These are phyloP conservation scores for Atherix ibis DNA, from an alignment of 2,888 invertebrate species.

Conservation along the genomic window DNA sequence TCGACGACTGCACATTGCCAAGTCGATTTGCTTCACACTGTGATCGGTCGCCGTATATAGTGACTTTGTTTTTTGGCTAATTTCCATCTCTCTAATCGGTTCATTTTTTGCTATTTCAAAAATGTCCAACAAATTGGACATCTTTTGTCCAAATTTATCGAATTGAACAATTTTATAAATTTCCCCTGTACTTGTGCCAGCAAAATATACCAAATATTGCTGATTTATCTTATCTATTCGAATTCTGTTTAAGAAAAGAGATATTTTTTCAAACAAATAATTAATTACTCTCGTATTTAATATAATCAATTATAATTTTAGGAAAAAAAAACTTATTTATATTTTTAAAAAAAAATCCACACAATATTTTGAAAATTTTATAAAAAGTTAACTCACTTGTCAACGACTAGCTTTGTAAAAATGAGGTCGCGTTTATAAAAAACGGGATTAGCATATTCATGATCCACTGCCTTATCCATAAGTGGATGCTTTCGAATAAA, in stretches of 20 bases:
- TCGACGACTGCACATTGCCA: slow-evolving; percentile 76
- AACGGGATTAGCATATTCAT: slow-evolving; percentile 83
- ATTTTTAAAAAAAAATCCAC: no score
- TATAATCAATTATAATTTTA: background rate
- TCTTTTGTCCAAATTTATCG: slow-evolving; percentile 62
- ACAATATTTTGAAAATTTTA: no score
- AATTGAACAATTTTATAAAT: slow-evolving; percentile 92
- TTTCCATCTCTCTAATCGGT: slow-evolving; percentile 74
- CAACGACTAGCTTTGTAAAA: slow-evolving; percentile 82
- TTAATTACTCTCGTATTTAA: background rate
- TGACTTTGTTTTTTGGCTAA: slow-evolving; percentile 74
- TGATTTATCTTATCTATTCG: slow-evolving; percentile 33
- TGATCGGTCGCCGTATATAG: slow-evolving; percentile 81
- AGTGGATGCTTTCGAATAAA: slow-evolving; percentile 94
- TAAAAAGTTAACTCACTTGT: slow-evolving; percentile 38
- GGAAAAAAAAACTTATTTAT: no score
- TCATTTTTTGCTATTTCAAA: slow-evolving; percentile 83
- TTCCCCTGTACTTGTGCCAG: slow-evolving; percentile 71
- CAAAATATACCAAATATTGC: slow-evolving; percentile 81
- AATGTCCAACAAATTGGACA: slow-evolving; percentile 75
- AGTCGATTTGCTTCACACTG: slow-evolving; percentile 73
- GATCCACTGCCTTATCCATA: slow-evolving; percentile 92
- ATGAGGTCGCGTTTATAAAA: slow-evolving; percentile 84
- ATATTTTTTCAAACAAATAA: slow-evolving; percentile 5
- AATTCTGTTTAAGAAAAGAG: slow-evolving; percentile 24